These are phyloP conservation scores for Calliphora vicina DNA, from an alignment of 1,140 invertebrate genomes.

Conservation along the genomic window DNA sequence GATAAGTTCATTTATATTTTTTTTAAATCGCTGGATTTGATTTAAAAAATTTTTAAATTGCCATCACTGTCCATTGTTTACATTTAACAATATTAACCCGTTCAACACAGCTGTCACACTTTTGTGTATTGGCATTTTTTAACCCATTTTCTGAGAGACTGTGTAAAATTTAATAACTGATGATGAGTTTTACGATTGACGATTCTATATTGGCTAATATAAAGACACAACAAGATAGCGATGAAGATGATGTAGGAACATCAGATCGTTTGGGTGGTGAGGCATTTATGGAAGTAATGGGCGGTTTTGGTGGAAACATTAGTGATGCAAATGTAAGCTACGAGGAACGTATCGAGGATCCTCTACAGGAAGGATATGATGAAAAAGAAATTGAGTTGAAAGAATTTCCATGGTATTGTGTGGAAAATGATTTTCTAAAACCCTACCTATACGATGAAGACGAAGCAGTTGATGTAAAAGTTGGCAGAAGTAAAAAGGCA, in stretches of 20 bases:
- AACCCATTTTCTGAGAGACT: too few species aligned
- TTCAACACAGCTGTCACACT: not conserved
- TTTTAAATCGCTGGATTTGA: too few species aligned
- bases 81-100: not conserved
- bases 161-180: not conserved
- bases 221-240: conserved; percentile 1
- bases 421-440: not conserved
- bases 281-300: conserved; percentile 16
- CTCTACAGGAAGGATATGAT: not conserved
- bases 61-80: not conserved
- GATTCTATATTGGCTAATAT: conserved; percentile 23
- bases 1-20: too few species aligned
- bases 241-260: not conserved
- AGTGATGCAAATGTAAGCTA: not conserved
- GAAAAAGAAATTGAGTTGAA: not conserved
- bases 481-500: not conserved
- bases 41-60: too few species aligned
- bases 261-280: not conserved
- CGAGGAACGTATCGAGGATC: not conserved
- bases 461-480: not conserved
- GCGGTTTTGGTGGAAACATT: not conserved
- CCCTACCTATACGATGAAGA: not conserved
- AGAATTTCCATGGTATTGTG: conserved; percentile 2
- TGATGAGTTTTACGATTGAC: not conserved
- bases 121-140: not conserved